Evolutionary conservation across 2,797 vertebrate species (phyloP), one percentile per base, ranked within the genome.

Genomic region (Triplophysa yarkandensis): DNA sequence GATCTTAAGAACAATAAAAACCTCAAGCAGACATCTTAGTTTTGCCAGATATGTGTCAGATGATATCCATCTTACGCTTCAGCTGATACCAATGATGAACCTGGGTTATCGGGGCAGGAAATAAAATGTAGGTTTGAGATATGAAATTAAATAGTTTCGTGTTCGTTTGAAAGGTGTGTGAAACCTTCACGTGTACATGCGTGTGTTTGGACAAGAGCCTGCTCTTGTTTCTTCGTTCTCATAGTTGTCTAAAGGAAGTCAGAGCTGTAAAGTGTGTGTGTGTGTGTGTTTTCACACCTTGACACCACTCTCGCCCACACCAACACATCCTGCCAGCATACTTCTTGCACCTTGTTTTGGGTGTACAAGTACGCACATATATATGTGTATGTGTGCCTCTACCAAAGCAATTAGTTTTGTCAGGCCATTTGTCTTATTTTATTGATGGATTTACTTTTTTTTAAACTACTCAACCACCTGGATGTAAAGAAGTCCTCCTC

Each of bases 251-350:
- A 61, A 81, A 91, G 90, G 89, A 91, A 91, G 86, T 88, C 60
- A 1, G 63, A 83, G 87, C 80, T 83, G 79, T 92, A 88, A 92
- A 89, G 44, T 34, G 19, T 21, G 44, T 23, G 52, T n/a, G n/a
- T n/a, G n/a, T 79, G 61, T 84, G 32, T 89, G 89, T 88, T 86
- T 84, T 90, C 86, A 84, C 83, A 71, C 89, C 79, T 73, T 71
- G 27, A 72, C 64, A 55, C 77, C 50, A 27, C 69, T 63, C 70
- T 44, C 44, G 80, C 60, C 88, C 85, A 68, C 90, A 87, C 87
- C 82, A 81, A 19, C 58, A 78, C 85, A 88, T 90, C 89, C 89
- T 90, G 83, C 73, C 74, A 80, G 57, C 74, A 77, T 71, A 81
- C 83, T 82, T 82, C 72, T 60, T 55, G 71, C 73, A 71, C 77